Evolutionary conservation across 2,797 vertebrate genomes (phyloP), one percentile per base, ranked within the genome.

Genomic region (Salmo trutta): DNA sequence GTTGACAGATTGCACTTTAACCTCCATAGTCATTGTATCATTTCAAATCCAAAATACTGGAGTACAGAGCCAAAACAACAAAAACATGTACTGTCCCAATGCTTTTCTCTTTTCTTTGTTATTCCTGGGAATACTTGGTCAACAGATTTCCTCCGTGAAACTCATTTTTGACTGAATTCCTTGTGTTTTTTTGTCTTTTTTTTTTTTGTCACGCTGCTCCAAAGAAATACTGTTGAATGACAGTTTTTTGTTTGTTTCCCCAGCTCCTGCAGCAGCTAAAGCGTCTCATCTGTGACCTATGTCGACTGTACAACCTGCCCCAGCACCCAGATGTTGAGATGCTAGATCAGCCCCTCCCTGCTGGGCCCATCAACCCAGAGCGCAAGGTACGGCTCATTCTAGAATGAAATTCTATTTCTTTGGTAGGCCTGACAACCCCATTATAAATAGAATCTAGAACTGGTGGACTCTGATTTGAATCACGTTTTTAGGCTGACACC

Each of bases 271-370:
- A 99, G 89, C 98, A 99, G 83, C 91, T 99, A 90, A 99, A 99
- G 92, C 94, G 97, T 89, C 94, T 99, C 85, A 98, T 99, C 89
- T 98, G 97, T 93, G 98, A 99, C 92, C 97, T 99, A 85, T 99
- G 97, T 92, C 95, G 97, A 81, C 93, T 99, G 82, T 98, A 99
- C 93, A 98, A 98, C 88, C 96, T 99, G 82, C 98, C 97, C 85
- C 97, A 99, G 88, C 98, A 99, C 91, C 97, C 97, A 8, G 98
- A 99, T 93, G 98, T 99, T 88, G 98, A 99, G 93, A 99, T 98
- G 97, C 93, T 99, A 87, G 98, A 99, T 92, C 97, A 99, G 82
- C 98, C 98, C 3, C 93, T 99, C 24, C 98, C 98, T 67, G 91
- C 96, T 71, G 97, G 96, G 83, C 97, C 97, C 79, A 96, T 98